Conservation (phyloP, 2,797 vertebrate species). For the Pagetopsis macropterus region DNA sequence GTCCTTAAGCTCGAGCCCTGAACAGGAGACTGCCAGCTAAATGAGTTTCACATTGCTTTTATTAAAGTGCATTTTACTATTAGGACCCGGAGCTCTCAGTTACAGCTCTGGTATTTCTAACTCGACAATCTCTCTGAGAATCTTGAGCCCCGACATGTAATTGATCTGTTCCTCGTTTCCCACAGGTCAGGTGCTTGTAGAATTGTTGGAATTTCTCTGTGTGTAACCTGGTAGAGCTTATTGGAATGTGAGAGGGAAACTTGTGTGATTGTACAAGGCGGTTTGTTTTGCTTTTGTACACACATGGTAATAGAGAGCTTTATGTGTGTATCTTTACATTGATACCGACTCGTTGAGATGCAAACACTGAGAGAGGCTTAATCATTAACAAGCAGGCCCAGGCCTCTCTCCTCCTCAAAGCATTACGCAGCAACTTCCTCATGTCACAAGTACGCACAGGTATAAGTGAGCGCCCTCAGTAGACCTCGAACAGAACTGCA, state of each 20-base stretch:
- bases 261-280: conserved; percentile 4
- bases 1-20: no score
- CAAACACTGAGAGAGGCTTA: conserved; percentile 56
- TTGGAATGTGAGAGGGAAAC: conserved; percentile 18
- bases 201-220: conserved; percentile 37
- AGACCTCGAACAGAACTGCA: conserved; percentile 16
- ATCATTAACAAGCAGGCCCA: conserved; percentile 60
- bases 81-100: conserved; percentile 20
- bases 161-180: conserved; percentile 44
- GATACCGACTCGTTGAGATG: conserved; percentile 12
- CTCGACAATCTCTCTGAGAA: conserved; percentile 15
- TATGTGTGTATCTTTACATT: background rate
- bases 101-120: conserved; percentile 43
- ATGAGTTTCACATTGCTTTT: conserved; percentile 31
- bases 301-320: conserved; percentile 1
- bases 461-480: conserved; percentile 18
- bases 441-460: conserved; percentile 39
- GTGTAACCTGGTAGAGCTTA: background rate
- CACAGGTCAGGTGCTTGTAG: conserved; percentile 15
- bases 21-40: background rate
- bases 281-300: background rate
- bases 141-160: conserved; percentile 31
- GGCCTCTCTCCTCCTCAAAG: conserved; percentile 21
- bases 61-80: conserved; percentile 25
- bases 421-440: conserved; percentile 22